Conservation (phyloP, 2,888 invertebrate species). For the Chalcis sispes region DNA sequence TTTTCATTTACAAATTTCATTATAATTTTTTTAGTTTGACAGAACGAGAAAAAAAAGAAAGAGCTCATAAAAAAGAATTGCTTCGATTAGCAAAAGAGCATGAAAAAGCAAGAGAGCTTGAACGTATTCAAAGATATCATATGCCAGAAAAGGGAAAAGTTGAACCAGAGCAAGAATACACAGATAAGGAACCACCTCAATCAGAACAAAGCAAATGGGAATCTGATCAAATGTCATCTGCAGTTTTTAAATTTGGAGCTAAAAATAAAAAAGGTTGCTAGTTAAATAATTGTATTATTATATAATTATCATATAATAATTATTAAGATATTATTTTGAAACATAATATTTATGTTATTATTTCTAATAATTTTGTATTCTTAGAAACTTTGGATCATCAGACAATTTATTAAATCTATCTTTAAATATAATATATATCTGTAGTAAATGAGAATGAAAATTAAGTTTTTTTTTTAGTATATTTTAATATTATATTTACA, state of each 20-base stretch:
- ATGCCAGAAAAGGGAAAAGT: slow-evolving; percentile 93
- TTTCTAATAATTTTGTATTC: no score
- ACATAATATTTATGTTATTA: no score
- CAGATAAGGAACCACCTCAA: slow-evolving; percentile 81
- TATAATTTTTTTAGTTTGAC: slow-evolving; percentile 82
- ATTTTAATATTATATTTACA: slow-evolving; percentile 47
- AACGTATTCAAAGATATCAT: slow-evolving; percentile 94
- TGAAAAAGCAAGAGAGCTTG: slow-evolving; percentile 94
- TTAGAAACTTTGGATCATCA: no score
- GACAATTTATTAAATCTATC: not conserved
- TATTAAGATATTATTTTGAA: not conserved
- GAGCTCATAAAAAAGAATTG: slow-evolving; percentile 93
- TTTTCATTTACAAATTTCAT: slow-evolving; percentile 1
- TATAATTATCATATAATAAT: not conserved
- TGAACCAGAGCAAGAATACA: slow-evolving; percentile 90
- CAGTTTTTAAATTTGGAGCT: slow-evolving; percentile 94
- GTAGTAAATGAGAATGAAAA: not conserved
- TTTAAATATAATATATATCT: not conserved
- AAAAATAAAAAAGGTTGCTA: slow-evolving; percentile 82
- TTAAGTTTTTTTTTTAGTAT: no score
- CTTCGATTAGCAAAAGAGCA: slow-evolving; percentile 95
- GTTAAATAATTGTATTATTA: slow-evolving; percentile 29
- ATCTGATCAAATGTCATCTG: slow-evolving; percentile 95
- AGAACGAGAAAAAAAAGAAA: slow-evolving; percentile 88
- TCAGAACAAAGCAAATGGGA: slow-evolving; percentile 97